phyloP scores from a whole-genome alignment of 2,113 vertebrate genomes.

The Cryptotis parvus region DNA sequence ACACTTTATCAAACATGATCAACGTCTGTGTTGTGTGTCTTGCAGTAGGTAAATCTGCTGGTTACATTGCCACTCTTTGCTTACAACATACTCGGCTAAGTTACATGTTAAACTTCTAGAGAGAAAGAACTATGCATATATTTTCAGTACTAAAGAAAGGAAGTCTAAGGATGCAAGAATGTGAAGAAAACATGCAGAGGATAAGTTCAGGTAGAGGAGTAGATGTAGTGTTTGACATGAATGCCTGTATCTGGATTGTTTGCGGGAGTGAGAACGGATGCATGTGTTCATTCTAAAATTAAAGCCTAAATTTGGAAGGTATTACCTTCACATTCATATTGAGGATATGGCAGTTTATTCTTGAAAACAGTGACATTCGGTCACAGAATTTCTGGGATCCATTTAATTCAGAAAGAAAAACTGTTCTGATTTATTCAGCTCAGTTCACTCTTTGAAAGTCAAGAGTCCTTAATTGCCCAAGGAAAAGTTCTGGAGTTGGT shows the following conservation, averaged over 20 bases:
- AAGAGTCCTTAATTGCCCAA: not conserved
- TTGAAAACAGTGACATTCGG: not conserved
- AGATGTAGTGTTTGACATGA: not conserved
- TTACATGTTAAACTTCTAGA: not conserved
- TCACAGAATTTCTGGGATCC: not conserved
- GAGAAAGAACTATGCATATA: not conserved
- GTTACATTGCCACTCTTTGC: not conserved
- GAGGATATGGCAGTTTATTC: not conserved
- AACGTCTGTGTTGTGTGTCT: not conserved
- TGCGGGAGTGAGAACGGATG: too few relatives aligned
- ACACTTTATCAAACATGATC: not conserved
- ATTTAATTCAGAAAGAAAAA: not conserved
- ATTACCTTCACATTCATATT: not conserved
- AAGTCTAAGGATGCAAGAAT: too few relatives aligned
- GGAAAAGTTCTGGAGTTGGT: not conserved
- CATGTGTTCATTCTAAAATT: not conserved
- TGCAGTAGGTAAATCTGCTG: not conserved
- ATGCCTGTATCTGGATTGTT: not conserved
- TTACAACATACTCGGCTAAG: not conserved
- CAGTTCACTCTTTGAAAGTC: conserved; percentile 13
- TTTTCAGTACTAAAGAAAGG: not conserved
- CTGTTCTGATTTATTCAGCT: not conserved
- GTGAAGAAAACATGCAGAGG: not conserved
- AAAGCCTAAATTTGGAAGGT: not conserved
- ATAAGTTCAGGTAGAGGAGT: not conserved